Base-by-base conservation (phyloP, 2,888 invertebrate species). In the Drosophila neotestacea region DNA sequence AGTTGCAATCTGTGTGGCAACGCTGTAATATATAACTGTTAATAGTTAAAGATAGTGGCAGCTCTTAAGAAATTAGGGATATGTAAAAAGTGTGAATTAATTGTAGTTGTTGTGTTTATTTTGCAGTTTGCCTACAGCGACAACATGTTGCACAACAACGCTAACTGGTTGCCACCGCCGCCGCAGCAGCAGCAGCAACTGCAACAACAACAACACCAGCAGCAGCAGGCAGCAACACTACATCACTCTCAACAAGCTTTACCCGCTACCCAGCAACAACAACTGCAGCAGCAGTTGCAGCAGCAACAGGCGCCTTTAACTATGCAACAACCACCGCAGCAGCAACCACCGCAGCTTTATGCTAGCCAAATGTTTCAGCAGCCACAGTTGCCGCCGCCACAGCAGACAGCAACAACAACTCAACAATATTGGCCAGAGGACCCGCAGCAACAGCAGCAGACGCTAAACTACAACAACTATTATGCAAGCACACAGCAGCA, bases 111-210 rank as follows among this genome's bases (percentile, higher is more conserved):
- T 22, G 41, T 4, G 30, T 36, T 36, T n/a, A 16, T 22, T 22
- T 60, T 66, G n/a, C 63, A 76, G 82, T 48, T 76, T 65, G 51
- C n/a, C 54, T 39, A 69, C 42, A 55, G 76, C 50, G 54, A 74
- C 79, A 82, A 80, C 13, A 86, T 86, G 90, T 81, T 86, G 90
- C 90, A 88, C 70, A 86, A 86, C 51, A 86, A 86, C 75, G 76
- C 74, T 50, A 80, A 78, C 74, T 91, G 91, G 91, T 80, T 75
- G 68, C 81, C 75, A 59, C 71, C 79, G 32, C 83, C 72, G n/a
- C 83, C 60, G 54, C 88, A 83, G 55, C 84, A 77, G 41, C 81
- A 32, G 7, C 64, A 51, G 0, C 47, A 34, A 7, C 76, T 59
- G 5, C 75, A 54, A 16, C 58, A n/a, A 0, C 82, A 66, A 39